Conservation (phyloP, 2,888 invertebrate genomes). For the Alitta virens region DNA sequence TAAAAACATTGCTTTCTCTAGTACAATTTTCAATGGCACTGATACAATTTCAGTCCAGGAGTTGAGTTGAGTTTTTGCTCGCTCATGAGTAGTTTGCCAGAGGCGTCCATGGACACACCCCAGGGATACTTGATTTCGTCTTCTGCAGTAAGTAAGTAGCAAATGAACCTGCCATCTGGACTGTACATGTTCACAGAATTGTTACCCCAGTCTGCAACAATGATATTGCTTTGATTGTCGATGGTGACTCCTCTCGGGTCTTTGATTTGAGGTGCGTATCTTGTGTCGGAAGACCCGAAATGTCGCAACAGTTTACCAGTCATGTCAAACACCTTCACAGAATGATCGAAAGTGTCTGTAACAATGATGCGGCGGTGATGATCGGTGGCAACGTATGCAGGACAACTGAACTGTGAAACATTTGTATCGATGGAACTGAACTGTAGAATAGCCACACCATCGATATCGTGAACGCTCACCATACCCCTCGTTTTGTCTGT, state of each 20-base stretch:
- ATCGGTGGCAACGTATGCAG: slow-evolving; percentile 21
- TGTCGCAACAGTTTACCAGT: slow-evolving; percentile 15
- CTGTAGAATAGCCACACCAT: slow-evolving; percentile 10
- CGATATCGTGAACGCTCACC: slow-evolving; percentile 15
- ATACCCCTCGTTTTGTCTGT: slow-evolving; percentile 21
- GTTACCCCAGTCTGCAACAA: slow-evolving; percentile 23
- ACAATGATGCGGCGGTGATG: slow-evolving; percentile 21
- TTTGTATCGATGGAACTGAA: slow-evolving; percentile 6
- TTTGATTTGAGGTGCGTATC: slow-evolving; percentile 1
- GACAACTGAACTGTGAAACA: slow-evolving; percentile 11
- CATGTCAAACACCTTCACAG: slow-evolving; percentile 19
- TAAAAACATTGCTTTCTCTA: not conserved
- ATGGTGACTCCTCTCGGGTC: slow-evolving; percentile 18
- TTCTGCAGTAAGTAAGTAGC: slow-evolving; percentile 11
- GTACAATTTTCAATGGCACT: slow-evolving; percentile 1
- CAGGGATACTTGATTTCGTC: slow-evolving; percentile 21
- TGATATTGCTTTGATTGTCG: slow-evolving; percentile 14
- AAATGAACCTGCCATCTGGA: slow-evolving; percentile 16
- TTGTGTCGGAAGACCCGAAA: slow-evolving; percentile 1
- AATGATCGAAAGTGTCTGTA: slow-evolving; percentile 18
- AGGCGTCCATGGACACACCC: slow-evolving; percentile 12
- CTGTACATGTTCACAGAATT: slow-evolving; percentile 16
- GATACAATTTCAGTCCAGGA: slow-evolving; percentile 22
- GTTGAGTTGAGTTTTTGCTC: slow-evolving; percentile 23
- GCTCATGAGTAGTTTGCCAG: slow-evolving; percentile 14